phyloP scores from a whole-genome alignment of 1,140 invertebrate genomes.

The Drosophila pruinosa region DNA sequence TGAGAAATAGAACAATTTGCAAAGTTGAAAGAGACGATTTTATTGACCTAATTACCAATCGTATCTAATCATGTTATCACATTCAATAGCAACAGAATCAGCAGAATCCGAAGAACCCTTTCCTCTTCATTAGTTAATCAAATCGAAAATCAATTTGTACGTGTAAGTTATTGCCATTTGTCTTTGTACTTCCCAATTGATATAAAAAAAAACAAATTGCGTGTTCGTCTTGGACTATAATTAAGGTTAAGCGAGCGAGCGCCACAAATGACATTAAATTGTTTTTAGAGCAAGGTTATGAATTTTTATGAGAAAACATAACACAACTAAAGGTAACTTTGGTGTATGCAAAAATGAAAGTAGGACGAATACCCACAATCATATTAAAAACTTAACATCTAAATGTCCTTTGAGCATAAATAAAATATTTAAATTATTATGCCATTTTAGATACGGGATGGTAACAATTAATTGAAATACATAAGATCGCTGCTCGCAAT shows the following conservation, averaged over 20 bases:
- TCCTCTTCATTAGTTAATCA: not conserved
- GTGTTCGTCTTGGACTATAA: conserved; percentile 51
- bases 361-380: not conserved
- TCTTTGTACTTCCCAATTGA: conserved; percentile 54
- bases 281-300: conserved; percentile 67
- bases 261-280: conserved; percentile 58
- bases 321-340: conserved; percentile 30
- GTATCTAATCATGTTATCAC: too few relatives aligned
- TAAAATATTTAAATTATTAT: too few relatives aligned
- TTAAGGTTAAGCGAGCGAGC: conserved; percentile 57
- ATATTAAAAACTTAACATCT: too few relatives aligned
- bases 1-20: not conserved
- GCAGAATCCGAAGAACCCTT: too few relatives aligned
- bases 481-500: too few relatives aligned
- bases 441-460: too few relatives aligned
- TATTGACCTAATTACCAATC: conserved; percentile 51
- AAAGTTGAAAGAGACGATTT: conserved; percentile 1
- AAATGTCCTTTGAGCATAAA: too few relatives aligned
- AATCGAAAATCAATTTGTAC: conserved; percentile 23
- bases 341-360: not conserved
- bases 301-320: conserved; percentile 32
- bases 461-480: too few relatives aligned
- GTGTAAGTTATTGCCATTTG: conserved; percentile 38
- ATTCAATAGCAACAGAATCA: too few relatives aligned
- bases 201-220: conserved; percentile 42